phyloP scores from a whole-genome alignment of 2,113 vertebrate species.

The Synchiropus splendidus region DNA sequence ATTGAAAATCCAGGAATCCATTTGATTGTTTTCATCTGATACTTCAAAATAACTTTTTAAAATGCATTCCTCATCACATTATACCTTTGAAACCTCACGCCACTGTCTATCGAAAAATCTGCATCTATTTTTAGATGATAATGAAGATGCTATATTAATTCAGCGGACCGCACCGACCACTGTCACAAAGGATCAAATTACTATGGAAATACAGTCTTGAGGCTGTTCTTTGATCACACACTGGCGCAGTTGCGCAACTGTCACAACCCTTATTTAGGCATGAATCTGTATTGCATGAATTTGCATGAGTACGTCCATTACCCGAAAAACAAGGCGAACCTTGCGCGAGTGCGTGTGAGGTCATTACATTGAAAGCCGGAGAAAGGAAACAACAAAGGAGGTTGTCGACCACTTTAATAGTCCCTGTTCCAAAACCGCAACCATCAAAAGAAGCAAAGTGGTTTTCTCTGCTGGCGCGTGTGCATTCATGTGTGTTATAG shows the following conservation, averaged over 20 bases:
- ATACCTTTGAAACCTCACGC: conserved; percentile 15
- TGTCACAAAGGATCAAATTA: conserved; percentile 56
- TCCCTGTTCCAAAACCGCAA: conserved; percentile 43
- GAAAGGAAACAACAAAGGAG: conserved; percentile 51
- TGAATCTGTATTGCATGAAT: conserved; percentile 53
- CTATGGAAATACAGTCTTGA: conserved; percentile 61
- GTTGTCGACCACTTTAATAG: conserved; percentile 37
- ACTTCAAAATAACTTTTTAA: too few relatives aligned
- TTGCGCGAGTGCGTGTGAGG: conserved; percentile 38
- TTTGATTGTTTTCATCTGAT: too few relatives aligned
- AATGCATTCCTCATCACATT: too few relatives aligned
- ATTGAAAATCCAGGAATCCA: too few relatives aligned
- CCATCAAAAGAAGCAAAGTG: conserved; percentile 42
- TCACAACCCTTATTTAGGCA: conserved; percentile 53
- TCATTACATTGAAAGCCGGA: conserved; percentile 45
- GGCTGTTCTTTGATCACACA: conserved; percentile 57
- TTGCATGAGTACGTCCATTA: conserved; percentile 64
- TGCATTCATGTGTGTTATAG: conserved; percentile 7
- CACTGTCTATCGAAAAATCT: conserved; percentile 13
- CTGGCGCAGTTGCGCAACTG: conserved; percentile 40
- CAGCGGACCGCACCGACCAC: conserved; percentile 32
- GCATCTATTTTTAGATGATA: conserved; percentile 20
- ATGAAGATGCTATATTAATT: conserved; percentile 28
- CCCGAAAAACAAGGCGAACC: conserved; percentile 60
- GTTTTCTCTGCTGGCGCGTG: not conserved